Evolutionary conservation across 2,113 vertebrate species (phyloP), one percentile per base, ranked within the genome.

Genomic region (Aphyosemion australe): DNA sequence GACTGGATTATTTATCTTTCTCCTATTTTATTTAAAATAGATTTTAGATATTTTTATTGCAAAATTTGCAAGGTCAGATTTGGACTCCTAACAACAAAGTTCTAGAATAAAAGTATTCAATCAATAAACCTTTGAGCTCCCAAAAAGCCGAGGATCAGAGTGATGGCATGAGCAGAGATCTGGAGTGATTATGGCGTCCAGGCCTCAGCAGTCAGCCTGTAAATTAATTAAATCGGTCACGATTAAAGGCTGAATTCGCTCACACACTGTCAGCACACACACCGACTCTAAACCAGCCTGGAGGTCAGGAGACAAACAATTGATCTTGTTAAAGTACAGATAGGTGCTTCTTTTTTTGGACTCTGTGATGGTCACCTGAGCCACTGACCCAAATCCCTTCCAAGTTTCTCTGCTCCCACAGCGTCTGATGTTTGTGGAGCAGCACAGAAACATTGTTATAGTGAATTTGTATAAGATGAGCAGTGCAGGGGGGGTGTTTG

Each of bases 181-280:
- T 82, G 63, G 62, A 79, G 80, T 79, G 82, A 87, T 89, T 89
- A 90, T 66, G 61, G 78, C 72, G 76, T 69, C 66, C 64, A 75
- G 71, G 62, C 73, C 70, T 74, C 85, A 72, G 74, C 76, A 69
- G 73, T 80, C 73, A 58, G 69, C 73, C 79, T 78, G 69, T 65
- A 80, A 84, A 82, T 83, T 76, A 88, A 89, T 90, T 81, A 83
- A 84, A 90, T 82, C 61, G 37, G 77, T 83, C 77, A 84, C 56
- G 65, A 87, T 86, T 76, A 80, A 88, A 87, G 72, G 61, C 78
- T 76, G 55, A 76, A 78, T 61, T 69, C 77, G 69, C 58, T 60
- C 63, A 74, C 60, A 48, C 56, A 42, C 69, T 74, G 76, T 80
- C 69, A 84, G 60, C 80, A 61, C 9, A n/a, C 11, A 37, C 48